Base-by-base conservation (phyloP, 2,888 invertebrate species). In the Macaria notata region DNA sequence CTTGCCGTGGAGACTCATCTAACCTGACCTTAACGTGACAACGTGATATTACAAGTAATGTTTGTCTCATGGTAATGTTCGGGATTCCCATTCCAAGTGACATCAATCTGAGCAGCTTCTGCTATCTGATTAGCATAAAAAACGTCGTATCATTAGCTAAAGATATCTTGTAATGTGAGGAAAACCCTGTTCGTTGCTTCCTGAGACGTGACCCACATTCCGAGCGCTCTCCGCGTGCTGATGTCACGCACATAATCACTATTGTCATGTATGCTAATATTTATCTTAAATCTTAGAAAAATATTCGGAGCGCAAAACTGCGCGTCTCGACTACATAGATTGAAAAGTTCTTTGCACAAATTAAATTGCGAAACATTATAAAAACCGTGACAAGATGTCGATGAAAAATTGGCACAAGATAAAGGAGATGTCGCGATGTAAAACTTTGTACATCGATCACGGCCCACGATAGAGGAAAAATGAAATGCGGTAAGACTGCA, bases 141-240 rank as follows among this genome's bases (percentile, higher is more conserved):
- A 57, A 57, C 48, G 57, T 53, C 43, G 46, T 49, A 48, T 56
- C 41, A 49, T 43, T 41, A 46, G 49, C 54, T 52, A 54, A 56
- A 55, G 43, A 47, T 31, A 45, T 56, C 54, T 36, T n/a, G 42
- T 19, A 59, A 62, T 50, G 48, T 56, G 50, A 76, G 79, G 76
- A 76, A 79, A 79, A 78, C 76, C 76, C 76, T 69, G 69, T 65
- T 64, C 7, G 7, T 58, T 39, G 71, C 73, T 81, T 78, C 79
- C 78, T 75, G 69, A 65, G 67, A 75, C 77, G 80, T 77, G 82
- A 76, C 71, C 70, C 64, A 75, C 75, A 73, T 78, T 53, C 59
- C 36, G n/a, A 41, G 5, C 31, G 9, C 9, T 31, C 45, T 45
- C 41, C 4, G 45, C 45, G n/a, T 56, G 52, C 49, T 46, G 46